A percentile compares a stretch with the other conserved stretches of the same genome.
phyloP scores from a whole-genome alignment of 2,888 invertebrate species.

The Drosophila nr. perissopoda region DNA sequence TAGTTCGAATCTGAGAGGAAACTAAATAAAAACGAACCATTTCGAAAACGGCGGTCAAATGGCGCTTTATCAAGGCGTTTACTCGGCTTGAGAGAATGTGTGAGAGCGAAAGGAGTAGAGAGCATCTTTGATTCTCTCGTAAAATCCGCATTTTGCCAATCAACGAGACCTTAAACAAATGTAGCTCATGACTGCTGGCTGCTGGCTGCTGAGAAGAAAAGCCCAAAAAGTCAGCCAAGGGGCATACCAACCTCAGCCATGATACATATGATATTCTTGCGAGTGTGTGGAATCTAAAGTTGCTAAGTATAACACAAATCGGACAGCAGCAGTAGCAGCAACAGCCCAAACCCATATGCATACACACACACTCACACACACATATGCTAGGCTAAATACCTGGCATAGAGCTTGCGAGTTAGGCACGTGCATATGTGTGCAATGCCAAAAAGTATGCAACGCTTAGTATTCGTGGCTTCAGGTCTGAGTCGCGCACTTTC shows the following conservation, averaged over 20 bases:
- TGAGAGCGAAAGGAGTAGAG: background rate
- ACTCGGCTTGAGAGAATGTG: background rate
- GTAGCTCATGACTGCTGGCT: conserved; percentile 28
- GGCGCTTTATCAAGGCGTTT: conserved; percentile 44
- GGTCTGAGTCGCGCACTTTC: conserved; percentile 60
- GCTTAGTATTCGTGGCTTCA: conserved; percentile 51
- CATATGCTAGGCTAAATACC: conserved; percentile 10
- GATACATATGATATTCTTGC: conserved; percentile 20
- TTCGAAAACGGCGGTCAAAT: conserved; percentile 37
- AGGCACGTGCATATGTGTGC: conserved; percentile 44
- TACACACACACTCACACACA: conserved; percentile 22
- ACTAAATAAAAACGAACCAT: conserved; percentile 50
- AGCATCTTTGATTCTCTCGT: conserved; percentile 23
- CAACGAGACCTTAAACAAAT: conserved; percentile 51
- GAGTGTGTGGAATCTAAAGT: conserved; percentile 39
- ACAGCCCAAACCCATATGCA: conserved; percentile 13
- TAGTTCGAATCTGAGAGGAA: conserved; percentile 6
- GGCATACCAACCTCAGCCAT: conserved; percentile 44
- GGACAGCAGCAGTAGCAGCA: conserved; percentile 22
- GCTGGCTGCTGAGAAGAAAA: conserved; percentile 40
- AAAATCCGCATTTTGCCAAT: conserved; percentile 9
- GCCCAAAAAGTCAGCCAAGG: conserved; percentile 32
- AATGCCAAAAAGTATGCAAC: conserved; percentile 55
- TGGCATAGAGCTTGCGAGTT: conserved; percentile 5
- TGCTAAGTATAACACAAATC: conserved; percentile 41